phyloP scores from a whole-genome alignment of 2,797 vertebrate genomes.

The Buceros bicornis region DNA sequence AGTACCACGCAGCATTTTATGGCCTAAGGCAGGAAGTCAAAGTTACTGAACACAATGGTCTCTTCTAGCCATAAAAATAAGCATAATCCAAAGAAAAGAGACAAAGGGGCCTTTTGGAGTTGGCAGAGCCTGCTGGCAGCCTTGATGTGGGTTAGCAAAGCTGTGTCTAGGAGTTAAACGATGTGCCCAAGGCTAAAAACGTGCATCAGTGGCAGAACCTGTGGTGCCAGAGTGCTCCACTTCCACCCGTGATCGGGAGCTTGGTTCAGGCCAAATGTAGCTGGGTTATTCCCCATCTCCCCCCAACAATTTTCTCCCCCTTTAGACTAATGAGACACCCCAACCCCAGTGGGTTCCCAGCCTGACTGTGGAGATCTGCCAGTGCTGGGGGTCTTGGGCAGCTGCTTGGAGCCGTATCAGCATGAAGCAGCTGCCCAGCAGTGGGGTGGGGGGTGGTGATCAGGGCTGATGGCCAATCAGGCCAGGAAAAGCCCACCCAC shows the following conservation, averaged over 20 bases:
- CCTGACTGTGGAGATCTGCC: rapidly evolving
- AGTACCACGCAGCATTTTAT: background rate
- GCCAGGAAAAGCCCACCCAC: background rate
- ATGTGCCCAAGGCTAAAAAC: background rate
- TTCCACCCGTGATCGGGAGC: rapidly evolving
- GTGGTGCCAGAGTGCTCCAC: background rate
- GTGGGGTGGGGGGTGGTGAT: background rate
- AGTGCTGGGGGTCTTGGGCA: rapidly evolving
- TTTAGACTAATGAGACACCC: background rate
- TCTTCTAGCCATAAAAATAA: background rate
- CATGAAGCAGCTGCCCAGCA: background rate
- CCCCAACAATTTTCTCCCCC: background rate
- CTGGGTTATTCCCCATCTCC: background rate
- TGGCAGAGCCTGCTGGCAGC: rapidly evolving
- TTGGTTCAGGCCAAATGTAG: rapidly evolving
- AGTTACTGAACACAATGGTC: background rate
- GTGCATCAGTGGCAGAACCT: background rate
- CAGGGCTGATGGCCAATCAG: background rate
- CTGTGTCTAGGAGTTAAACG: background rate
- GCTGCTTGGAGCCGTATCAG: background rate
- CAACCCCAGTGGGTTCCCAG: background rate
- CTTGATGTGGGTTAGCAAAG: background rate
- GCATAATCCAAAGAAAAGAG: background rate
- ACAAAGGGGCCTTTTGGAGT: background rate
- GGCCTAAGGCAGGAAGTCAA: slow-evolving; percentile 12